phyloP scores from a whole-genome alignment of 2,113 vertebrate genomes.

The Stomatorhinus ivindoensis region DNA sequence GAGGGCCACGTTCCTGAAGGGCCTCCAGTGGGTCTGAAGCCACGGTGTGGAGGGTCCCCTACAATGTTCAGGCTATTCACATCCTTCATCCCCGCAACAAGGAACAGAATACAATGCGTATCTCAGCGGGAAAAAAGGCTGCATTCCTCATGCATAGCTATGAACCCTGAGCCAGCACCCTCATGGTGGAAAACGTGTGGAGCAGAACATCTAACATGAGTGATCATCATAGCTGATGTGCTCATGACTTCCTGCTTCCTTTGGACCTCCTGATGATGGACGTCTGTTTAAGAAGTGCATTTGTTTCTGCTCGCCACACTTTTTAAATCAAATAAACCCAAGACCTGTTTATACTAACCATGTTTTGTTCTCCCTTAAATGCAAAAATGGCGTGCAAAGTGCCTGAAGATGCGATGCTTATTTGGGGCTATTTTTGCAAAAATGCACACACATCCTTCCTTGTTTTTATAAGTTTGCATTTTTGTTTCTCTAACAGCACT shows the following conservation, averaged over 20 bases:
- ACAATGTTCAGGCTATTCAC: neutral
- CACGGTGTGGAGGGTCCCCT: neutral
- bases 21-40: neutral
- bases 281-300: neutral
- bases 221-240: neutral
- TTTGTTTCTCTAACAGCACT: neutral
- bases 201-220: neutral
- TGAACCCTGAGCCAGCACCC: neutral
- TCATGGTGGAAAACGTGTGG: neutral
- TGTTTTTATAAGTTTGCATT: neutral
- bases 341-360: slow-evolving; percentile 7
- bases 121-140: neutral
- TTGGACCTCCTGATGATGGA: neutral
- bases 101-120: neutral
- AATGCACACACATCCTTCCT: neutral
- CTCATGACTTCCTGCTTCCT: neutral
- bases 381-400: neutral
- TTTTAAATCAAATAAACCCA: slow-evolving; percentile 17
- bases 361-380: neutral
- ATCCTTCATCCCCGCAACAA: neutral
- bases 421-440: neutral
- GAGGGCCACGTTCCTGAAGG: neutral
- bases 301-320: neutral
- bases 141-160: neutral
- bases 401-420: neutral